Evolutionary conservation across 2,888 invertebrate species (phyloP).

Genomic region (Dexiosoma caninum): DNA sequence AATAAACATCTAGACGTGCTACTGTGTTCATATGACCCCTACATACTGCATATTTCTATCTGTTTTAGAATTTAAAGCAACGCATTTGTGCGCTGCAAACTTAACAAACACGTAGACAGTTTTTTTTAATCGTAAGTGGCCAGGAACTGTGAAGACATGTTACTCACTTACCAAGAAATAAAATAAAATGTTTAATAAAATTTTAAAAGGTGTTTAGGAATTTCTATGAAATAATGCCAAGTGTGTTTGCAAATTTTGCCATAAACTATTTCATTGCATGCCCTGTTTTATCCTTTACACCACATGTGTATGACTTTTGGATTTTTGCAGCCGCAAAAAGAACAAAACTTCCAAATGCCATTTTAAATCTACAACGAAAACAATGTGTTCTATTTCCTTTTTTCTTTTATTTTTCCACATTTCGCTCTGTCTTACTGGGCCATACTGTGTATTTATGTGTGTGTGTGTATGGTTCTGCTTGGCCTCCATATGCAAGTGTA

Average conservation of each 20-base stretch:
- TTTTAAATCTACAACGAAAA: constrained; percentile 18
- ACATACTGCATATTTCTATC: no score
- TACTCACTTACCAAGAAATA: not conserved
- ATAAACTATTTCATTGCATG: not conserved
- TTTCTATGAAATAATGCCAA: not conserved
- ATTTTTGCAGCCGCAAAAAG: not conserved
- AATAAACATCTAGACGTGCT: constrained; percentile 15
- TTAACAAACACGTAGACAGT: not conserved
- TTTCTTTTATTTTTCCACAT: not conserved
- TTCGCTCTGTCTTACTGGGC: constrained; percentile 11
- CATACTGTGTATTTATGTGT: not conserved
- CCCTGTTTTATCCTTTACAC: not conserved
- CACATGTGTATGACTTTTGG: not conserved
- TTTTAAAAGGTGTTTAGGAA: not conserved
- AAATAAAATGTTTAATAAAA: not conserved
- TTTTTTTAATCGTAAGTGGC: not conserved
- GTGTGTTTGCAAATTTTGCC: no score
- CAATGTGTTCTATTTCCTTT: not conserved
- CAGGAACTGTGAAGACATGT: not conserved
- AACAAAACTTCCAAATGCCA: constrained; percentile 29
- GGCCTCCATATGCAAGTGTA: not conserved
- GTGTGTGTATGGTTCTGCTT: not conserved
- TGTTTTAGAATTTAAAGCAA: constrained; percentile 2
- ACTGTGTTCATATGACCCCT: not conserved
- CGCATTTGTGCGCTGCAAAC: constrained; percentile 29